Conservation (phyloP, 1,140 invertebrate genomes). For the Trissolcus basalis region DNA sequence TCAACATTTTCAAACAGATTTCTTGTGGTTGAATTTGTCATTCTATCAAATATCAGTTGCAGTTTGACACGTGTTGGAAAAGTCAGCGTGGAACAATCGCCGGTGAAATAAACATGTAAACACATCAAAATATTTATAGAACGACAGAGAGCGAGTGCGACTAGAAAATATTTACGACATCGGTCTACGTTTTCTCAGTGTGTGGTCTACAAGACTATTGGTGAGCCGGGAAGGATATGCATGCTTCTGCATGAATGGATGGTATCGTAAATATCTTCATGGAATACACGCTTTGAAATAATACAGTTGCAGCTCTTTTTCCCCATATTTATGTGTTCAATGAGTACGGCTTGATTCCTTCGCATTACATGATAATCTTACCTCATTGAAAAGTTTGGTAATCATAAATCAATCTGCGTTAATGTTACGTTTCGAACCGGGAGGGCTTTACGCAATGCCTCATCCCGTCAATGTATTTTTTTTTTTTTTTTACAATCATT, state of each 20-base stretch:
- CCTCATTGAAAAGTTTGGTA: neutral
- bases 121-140: constrained; percentile 42
- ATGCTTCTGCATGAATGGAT: constrained; percentile 42
- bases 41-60: too few species aligned
- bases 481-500: neutral
- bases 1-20: too few species aligned
- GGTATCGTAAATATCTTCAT: constrained; percentile 42
- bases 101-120: constrained; percentile 6
- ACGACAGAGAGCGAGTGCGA: constrained; percentile 16
- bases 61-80: neutral
- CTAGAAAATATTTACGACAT: constrained; percentile 47
- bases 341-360: constrained; percentile 10
- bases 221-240: constrained; percentile 28
- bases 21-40: too few species aligned
- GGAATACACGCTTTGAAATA: constrained; percentile 24
- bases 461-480: neutral
- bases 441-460: neutral
- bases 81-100: neutral
- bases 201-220: constrained; percentile 33
- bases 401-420: neutral
- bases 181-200: constrained; percentile 27
- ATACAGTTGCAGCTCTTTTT: constrained; percentile 23
- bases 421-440: constrained; percentile 1
- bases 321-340: constrained; percentile 15
- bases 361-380: constrained; percentile 12